These are phyloP conservation scores for Procapra przewalskii DNA, from an alignment of 2,113 vertebrate genomes.

Conservation along the genomic window DNA sequence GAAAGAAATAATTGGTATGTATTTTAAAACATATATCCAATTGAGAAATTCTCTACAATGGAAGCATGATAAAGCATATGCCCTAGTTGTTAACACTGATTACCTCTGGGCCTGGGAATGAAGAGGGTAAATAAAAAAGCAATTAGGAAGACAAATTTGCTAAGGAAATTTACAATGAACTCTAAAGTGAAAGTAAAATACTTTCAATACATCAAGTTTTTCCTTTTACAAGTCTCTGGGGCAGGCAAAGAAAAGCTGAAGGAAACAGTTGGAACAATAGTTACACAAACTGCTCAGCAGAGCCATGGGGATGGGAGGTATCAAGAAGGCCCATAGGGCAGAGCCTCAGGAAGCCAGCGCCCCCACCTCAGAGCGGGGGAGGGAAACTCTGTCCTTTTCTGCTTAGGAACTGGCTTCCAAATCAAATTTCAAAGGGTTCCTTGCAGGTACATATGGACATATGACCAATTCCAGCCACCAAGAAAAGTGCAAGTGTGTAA, in stretches of 20 bases:
- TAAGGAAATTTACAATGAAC: slow-evolving; percentile 6
- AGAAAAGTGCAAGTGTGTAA: background rate
- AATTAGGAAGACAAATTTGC: slow-evolving; percentile 19
- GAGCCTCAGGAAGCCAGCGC: background rate
- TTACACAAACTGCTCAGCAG: background rate
- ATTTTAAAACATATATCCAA: background rate
- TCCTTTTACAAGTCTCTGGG: background rate
- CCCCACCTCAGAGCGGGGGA: background rate
- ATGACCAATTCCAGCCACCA: background rate
- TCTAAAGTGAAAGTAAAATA: background rate
- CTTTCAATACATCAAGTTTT: background rate
- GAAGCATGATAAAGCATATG: background rate
- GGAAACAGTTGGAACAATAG: background rate
- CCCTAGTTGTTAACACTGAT: background rate
- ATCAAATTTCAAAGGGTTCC: background rate
- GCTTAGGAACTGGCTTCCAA: background rate
- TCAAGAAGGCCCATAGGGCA: background rate
- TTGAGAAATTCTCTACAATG: background rate
- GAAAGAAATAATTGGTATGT: background rate
- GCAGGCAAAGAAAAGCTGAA: background rate
- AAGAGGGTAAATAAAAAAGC: background rate
- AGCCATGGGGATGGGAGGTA: background rate
- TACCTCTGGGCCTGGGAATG: background rate
- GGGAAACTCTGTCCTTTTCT: background rate
- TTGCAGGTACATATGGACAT: background rate